phyloP scores from a whole-genome alignment of 2,113 vertebrate species.

The Calonectris borealis region DNA sequence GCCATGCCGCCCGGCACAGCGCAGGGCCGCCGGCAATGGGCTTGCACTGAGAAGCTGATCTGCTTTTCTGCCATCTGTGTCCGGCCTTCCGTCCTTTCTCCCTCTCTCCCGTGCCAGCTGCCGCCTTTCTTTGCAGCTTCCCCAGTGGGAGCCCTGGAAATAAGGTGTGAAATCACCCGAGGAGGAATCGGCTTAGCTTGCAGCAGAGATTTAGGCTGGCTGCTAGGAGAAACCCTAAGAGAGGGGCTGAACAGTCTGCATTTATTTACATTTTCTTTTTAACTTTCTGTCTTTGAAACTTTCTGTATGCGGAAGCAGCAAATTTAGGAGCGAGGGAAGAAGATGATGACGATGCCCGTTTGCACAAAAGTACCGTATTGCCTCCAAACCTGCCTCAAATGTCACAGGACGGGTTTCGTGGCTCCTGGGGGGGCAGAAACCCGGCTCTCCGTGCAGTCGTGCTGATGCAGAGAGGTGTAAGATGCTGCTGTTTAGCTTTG shows the following conservation, averaged over 20 bases:
- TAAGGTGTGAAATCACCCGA: not conserved
- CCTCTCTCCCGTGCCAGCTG: not conserved
- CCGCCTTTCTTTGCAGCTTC: not conserved
- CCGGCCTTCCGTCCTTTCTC: not conserved
- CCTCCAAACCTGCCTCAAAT: not conserved
- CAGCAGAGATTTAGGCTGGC: not conserved
- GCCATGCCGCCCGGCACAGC: not conserved
- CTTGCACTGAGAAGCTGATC: not conserved
- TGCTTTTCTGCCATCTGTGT: constrained; percentile 7
- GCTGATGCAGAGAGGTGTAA: not conserved
- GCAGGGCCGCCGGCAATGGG: rapidly evolving
- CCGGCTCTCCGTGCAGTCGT: rapidly evolving
- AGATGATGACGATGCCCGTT: not conserved
- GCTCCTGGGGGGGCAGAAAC: not conserved
- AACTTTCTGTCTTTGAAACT: not conserved
- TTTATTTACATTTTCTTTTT: not conserved
- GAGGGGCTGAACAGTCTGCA: not conserved
- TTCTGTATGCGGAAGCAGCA: not conserved
- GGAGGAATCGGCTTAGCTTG: not conserved
- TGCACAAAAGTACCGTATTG: not conserved
- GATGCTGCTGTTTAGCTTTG: not conserved
- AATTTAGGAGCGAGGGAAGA: not conserved
- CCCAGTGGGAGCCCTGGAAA: not conserved
- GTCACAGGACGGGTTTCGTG: rapidly evolving
- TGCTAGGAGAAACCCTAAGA: not conserved